Evolutionary conservation across 2,113 vertebrate genomes (phyloP), one percentile per base, ranked within the genome.

Genomic region (Eleginops maclovinus): DNA sequence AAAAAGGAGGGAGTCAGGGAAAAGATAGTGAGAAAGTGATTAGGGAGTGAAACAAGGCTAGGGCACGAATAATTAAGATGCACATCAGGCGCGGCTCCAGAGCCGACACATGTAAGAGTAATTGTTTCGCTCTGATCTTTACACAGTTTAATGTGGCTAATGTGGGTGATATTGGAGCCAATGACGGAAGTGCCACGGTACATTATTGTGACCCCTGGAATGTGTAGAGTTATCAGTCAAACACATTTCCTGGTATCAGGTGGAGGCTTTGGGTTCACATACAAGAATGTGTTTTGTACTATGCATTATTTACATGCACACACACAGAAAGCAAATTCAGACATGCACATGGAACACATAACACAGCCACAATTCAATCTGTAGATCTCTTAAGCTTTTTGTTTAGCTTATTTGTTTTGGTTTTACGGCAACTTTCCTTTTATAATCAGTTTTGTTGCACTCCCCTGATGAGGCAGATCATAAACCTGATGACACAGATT

Each of bases 21-120:
- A 82, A 66, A 77, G 74, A 87, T 79, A 87, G 53, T 44, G 46
- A 73, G 51, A 82, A 64, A 19, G 41, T 63, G 72, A 85, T 69
- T 71, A 59, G 15, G 65, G 16, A 44, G 8, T 55, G 47, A 36
- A 19, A 49, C 67, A 74, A 63, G 12, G 44, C 41, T 17, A 3
- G 36, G 21, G 2, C 1, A 49, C 2, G 0, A 72, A 60, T 44
- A 50, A 82, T 44, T 50, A 47, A 60, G 41, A 55, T 50, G 9
- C 61, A 58, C 26, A 31, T n/a, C 28, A 50, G 43, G 47, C 61
- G 71, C 26, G 21, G 12, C 24, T 63, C 36, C 50, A 50, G 16
- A 62, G 21, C n/a, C 0, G 22, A 43, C n/a, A 59, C 56, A 64
- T 13, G 21, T 17, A 31, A 19, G 31, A 10, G 70, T 66, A 26